Base-by-base conservation (phyloP, 1,140 invertebrate genomes). In the Pentalonia nigronervosa region DNA sequence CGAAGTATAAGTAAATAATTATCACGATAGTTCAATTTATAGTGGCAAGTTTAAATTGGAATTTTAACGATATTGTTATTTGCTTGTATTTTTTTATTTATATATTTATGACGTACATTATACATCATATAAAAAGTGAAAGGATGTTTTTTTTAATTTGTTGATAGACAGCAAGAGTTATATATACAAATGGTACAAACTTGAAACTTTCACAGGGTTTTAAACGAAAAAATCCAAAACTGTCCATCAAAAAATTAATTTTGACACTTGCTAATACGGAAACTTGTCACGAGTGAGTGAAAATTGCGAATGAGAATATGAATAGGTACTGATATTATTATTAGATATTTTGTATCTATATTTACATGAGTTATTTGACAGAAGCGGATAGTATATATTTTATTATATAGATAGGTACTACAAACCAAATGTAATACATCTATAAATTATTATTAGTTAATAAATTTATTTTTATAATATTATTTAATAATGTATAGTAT, bases 171-270 rank as follows among this genome's bases (percentile, higher is more conserved):
- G 20, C 20, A 36, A 88, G 34, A 21, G 84, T 17, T 48, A 87
- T 36, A 56, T 21, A 87, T 36, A 89, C 17, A 36, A 53, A 8
- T 53, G 21, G 34, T 36, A 36, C 9, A 50, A 89, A 36, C 48
- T 25, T 25, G 25, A n/a, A 17, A 47, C 84, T 14, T 47, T 36
- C 30, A 20, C 7, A 87, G 6, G 14, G 45, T 47, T 47, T 41
- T 87, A n/a, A 34, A 21, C 3, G 30, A 36, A 88, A 50, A 87
- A 47, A 87, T 87, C 45, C 84, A 53, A 53, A 89, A 89, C 30
- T 90, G 89, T 90, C 89, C 21, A 8, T 60, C 53, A 60, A 60
- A 60, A 60, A 30, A 60, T 90, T 90, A 90, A 45, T 90, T 90
- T 90, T 45, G 89, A 90, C 53, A 45, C 34, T 60, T 90, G 23